These are phyloP conservation scores for Eupeodes luniger DNA, from an alignment of 2,888 invertebrate genomes.

Conservation along the genomic window DNA sequence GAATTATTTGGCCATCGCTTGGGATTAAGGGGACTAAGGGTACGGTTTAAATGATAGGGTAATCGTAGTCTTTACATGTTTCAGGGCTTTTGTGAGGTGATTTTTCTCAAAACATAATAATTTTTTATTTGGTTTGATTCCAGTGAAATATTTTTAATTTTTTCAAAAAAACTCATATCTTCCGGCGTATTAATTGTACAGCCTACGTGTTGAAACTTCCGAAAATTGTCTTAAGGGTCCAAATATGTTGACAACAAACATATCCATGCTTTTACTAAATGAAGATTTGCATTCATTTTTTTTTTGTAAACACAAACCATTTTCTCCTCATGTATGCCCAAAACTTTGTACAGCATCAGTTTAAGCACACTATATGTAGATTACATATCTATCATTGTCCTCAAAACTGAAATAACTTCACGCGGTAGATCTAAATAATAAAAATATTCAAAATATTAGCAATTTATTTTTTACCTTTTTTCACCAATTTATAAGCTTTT, in stretches of 20 bases:
- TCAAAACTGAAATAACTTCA: constrained; percentile 21
- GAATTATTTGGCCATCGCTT: constrained; percentile 67
- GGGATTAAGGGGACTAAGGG: constrained; percentile 62
- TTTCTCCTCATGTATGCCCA: constrained; percentile 1
- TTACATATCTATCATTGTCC: constrained; percentile 24
- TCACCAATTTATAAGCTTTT: constrained; percentile 57
- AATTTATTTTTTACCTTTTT: constrained; percentile 59
- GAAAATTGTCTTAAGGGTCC: constrained; percentile 14
- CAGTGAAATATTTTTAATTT: background rate
- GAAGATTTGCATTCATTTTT: background rate
- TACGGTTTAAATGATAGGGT: constrained; percentile 65
- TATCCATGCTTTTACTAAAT: constrained; percentile 2
- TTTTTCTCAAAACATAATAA: background rate
- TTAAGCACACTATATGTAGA: constrained; percentile 56
- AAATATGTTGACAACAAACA: constrained; percentile 7
- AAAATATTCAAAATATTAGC: constrained; percentile 34
- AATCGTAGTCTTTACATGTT: constrained; percentile 1
- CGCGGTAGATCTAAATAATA: constrained; percentile 16
- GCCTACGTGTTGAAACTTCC: background rate
- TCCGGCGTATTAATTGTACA: background rate
- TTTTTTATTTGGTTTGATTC: background rate
- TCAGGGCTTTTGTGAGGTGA: constrained; percentile 8
- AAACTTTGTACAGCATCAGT: constrained; percentile 59
- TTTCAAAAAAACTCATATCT: background rate
- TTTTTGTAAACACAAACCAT: background rate